Evolutionary conservation across 37 sponge, comb jelly and placozoan species (phyloP).

Genomic region (Theonella swinhoei): DNA sequence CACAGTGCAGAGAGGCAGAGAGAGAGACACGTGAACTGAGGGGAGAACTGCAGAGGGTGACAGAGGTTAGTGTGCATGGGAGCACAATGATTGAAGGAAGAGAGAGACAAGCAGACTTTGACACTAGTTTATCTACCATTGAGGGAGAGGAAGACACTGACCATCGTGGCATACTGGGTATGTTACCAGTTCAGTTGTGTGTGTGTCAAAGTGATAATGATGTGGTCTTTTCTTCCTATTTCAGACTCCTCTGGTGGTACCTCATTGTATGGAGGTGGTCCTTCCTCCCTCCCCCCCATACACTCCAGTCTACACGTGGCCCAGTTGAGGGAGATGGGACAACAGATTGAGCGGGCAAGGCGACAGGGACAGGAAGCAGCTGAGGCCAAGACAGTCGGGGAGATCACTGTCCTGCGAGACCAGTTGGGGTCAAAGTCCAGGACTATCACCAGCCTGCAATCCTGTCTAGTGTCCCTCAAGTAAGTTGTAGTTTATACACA

Average conservation of each 20-base stretch:
- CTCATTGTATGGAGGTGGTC: neutral
- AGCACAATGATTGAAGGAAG: conserved; percentile 16
- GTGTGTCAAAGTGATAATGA: no score
- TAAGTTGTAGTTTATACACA: conserved; percentile 1
- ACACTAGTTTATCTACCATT: conserved; percentile 26
- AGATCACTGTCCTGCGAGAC: conserved; percentile 56
- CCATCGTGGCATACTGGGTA: no score
- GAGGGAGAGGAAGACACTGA: conserved; percentile 20
- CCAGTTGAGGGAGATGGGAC: conserved; percentile 58
- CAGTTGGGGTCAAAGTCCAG: conserved; percentile 71
- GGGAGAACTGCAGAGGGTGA: conserved; percentile 23
- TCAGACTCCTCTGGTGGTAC: neutral
- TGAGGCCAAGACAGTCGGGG: conserved; percentile 58
- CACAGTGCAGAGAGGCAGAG: conserved; percentile 19
- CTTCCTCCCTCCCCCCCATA: neutral
- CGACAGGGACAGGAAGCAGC: conserved; percentile 59
- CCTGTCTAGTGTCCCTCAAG: conserved; percentile 59
- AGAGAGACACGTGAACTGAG: conserved; percentile 43
- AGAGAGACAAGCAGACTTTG: conserved; percentile 8
- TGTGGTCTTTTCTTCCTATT: neutral
- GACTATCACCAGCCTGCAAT: conserved; percentile 54
- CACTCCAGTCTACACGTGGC: conserved; percentile 23
- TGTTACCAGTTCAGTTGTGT: no score
- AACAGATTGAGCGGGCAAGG: conserved; percentile 51
- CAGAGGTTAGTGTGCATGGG: conserved; percentile 24